Base-by-base conservation (phyloP, 2,888 invertebrate species). In the Theretra japonica region DNA sequence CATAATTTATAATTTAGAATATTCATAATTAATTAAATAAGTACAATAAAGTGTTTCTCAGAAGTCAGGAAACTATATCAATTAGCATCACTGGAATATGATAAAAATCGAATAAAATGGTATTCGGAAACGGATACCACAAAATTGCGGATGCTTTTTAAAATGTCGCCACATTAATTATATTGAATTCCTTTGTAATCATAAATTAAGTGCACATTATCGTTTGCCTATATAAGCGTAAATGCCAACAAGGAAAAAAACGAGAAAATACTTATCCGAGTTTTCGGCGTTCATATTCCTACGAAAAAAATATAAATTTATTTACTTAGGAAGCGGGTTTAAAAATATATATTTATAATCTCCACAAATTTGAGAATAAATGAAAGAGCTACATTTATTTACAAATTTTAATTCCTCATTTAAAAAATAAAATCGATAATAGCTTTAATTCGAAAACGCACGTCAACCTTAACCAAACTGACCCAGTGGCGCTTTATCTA, bases 401-500 rank as follows among this genome's bases (percentile, higher is more conserved):
- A 15, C 15, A 41, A 41, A 41, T 15, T 15, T 5, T 28, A 5
- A 41, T 41, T 41, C 41, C 2, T 11, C 11, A 41, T 11, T 41
- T 41, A 41, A 15, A 41, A 41, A 41, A 41, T 11, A 3, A 41
- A 41, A 4, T 41, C 41, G 11, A 41, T 41, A 41, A 41, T 41
- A 1, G 25, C 58, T 4, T 58, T 28, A 8, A 28, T 28, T 19
- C 15, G 5, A 65, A 48, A 23, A 48, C 17, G n/a, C 41, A 41
- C 7, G 25, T 41, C 41, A 65, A 23, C 48, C 41, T 23, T 65
- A 48, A 25, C 23, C 23, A 23, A 41, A 19, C 41, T 65, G 65
- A 65, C 48, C 65, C 48, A 65, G 23, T 65, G 48, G 23, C 65
- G 23, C 6, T 21, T 65, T 65, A 65, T 65, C 65, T 48, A 65